Evolutionary conservation across 1,140 invertebrate genomes (phyloP).

Genomic region (Drosophila funebris): DNA sequence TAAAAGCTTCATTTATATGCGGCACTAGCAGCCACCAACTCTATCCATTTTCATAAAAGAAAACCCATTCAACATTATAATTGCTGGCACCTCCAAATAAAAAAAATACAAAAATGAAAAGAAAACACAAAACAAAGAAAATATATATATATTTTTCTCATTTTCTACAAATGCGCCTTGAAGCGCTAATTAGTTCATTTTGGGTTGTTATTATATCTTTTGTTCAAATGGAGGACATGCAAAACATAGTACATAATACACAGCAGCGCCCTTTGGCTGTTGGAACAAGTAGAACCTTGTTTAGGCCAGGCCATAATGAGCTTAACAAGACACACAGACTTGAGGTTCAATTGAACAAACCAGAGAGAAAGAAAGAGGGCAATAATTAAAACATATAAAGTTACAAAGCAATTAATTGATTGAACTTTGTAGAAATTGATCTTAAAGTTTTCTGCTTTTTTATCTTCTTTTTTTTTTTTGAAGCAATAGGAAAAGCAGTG

Average conservation of each 20-base stretch:
- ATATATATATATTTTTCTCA: not conserved
- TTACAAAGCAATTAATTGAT: too few relatives aligned
- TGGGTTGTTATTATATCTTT: slow-evolving; percentile 49
- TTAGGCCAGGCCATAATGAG: slow-evolving; percentile 43
- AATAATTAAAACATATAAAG: too few relatives aligned
- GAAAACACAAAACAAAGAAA: slow-evolving; percentile 8
- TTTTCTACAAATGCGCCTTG: slow-evolving; percentile 27
- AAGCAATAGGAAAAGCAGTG: too few relatives aligned
- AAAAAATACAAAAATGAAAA: slow-evolving; percentile 18
- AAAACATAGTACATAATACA: slow-evolving; percentile 2
- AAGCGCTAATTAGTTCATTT: slow-evolving; percentile 69
- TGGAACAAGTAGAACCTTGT: slow-evolving; percentile 8
- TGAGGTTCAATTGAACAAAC: too few relatives aligned
- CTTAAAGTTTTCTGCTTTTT: too few relatives aligned
- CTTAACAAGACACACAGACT: slow-evolving; percentile 23
- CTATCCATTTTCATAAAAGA: not conserved
- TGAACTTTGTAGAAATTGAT: too few relatives aligned
- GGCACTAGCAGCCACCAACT: not conserved
- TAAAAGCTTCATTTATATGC: slow-evolving; percentile 45
- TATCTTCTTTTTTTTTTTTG: too few relatives aligned
- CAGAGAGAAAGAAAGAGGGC: too few relatives aligned
- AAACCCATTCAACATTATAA: slow-evolving; percentile 40
- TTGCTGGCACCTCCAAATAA: slow-evolving; percentile 15
- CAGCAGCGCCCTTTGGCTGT: slow-evolving; percentile 38
- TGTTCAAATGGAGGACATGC: slow-evolving; percentile 38